Conservation (phyloP, 2,888 invertebrate species). For the Oasisia sp. region DNA sequence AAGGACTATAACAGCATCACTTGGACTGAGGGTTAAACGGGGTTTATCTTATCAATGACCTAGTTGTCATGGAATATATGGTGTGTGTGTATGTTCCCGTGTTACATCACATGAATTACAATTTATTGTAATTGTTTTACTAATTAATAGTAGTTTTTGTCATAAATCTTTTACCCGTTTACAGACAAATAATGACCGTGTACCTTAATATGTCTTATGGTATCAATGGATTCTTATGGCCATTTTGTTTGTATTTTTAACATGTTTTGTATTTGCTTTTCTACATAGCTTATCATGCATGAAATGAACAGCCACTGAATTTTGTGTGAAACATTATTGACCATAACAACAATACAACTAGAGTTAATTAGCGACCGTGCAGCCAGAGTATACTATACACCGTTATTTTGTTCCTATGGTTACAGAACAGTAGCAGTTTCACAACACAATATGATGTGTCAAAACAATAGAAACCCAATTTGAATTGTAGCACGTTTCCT, state of each 20-base stretch:
- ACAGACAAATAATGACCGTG: neutral
- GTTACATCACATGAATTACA: neutral
- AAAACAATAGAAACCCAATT: neutral
- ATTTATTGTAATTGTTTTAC: neutral
- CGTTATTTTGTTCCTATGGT: neutral
- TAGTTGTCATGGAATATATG: neutral
- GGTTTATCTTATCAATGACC: neutral
- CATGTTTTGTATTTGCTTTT: neutral
- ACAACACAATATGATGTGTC: neutral
- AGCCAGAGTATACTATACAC: too few species aligned
- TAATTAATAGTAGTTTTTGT: neutral
- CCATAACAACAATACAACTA: too few species aligned
- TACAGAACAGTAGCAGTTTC: neutral
- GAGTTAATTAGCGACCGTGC: too few species aligned
- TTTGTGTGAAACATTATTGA: too few species aligned
- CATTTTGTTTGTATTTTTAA: neutral
- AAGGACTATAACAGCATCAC: conserved; percentile 79
- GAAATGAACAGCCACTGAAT: neutral
- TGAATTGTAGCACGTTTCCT: neutral
- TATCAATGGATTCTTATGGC: neutral
- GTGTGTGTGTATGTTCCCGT: neutral
- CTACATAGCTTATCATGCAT: neutral
- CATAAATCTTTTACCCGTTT: neutral
- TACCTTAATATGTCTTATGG: neutral
- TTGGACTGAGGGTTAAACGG: conserved; percentile 69